Base-by-base conservation (phyloP, 2,113 vertebrate species). In the Ptyas mucosa region DNA sequence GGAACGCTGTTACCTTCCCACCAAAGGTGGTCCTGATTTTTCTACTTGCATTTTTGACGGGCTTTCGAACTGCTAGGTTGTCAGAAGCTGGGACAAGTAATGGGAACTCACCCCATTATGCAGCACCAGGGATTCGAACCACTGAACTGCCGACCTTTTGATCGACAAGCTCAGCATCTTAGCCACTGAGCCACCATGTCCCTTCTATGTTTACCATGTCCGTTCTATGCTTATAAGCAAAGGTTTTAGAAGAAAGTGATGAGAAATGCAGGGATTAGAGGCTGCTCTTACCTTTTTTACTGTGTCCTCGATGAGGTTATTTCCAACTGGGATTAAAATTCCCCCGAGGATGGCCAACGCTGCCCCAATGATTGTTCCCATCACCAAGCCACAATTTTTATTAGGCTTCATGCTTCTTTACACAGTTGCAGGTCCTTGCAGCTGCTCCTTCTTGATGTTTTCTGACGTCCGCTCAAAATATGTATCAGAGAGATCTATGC, bases 321-420 rank as follows among this genome's bases (percentile, higher is more conserved):
- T 95, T 94, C 99, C 99, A 52, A 99, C 54, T 0, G 99, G 99
- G 93, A 99, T 98, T 1, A 99, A 98, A 92, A 98, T 39, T 10
- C 98, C 98, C 92, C 99, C 99, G 0, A 99, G 93, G 94, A 99
- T 58, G 87, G 98, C 98, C 91, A 99, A 54, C 8, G 97, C 81
- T 0, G 92, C 98, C 3, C 99, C 98, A 0, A 99, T 46, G 91
- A 98, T 61, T 3, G 98, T 97, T 69, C 98, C 98, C 0, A 96
- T 6, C 2, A 98, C 95, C 86, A 99, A 97, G 51, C 98, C 97
- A 87, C 97, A 96, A 94, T 95, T 98, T 11, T 43, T 95, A 92
- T 93, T 94, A 90, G 98, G 99, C 93, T 94, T 98, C 98, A 98
- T 98, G 85, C 58, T 94, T 94, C 85, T 61, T 93, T 57, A 26